Percentiles rank a stretch among this genome's conserved stretches.
Evolutionary conservation across 2,888 invertebrate species (phyloP).

Genomic region (Polietes domitor): DNA sequence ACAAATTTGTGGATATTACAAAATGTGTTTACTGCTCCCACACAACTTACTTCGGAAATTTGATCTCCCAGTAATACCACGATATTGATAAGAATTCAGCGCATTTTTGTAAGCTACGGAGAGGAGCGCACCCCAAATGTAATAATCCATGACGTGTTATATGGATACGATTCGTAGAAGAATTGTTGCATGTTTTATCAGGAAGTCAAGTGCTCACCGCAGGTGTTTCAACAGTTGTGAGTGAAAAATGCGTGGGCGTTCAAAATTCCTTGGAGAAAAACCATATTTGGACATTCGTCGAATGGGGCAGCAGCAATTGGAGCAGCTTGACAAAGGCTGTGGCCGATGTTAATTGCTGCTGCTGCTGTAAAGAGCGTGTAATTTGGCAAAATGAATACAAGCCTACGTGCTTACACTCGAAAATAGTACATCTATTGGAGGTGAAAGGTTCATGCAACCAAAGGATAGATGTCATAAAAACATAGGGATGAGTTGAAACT

Average conservation of each 20-base stretch:
- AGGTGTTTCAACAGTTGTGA: not conserved
- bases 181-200: not conserved
- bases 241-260: constrained; percentile 76
- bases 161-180: not conserved
- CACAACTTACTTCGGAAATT: constrained; percentile 74
- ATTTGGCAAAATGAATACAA: not conserved
- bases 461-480: too few species aligned
- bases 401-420: not conserved
- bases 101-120: not conserved
- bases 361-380: not conserved
- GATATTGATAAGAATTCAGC: constrained; percentile 79
- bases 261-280: constrained; percentile 75
- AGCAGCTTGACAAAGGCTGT: not conserved
- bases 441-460: too few species aligned
- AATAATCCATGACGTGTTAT: not conserved
- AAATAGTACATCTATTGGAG: not conserved
- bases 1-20: not conserved
- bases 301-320: constrained; percentile 73
- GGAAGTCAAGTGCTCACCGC: not conserved
- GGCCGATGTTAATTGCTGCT: not conserved
- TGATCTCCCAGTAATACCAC: constrained; percentile 78
- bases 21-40: constrained; percentile 47
- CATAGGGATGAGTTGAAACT: too few species aligned
- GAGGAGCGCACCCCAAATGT: not conserved
- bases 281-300: constrained; percentile 77